A percentile compares a stretch with the other conserved stretches of the same genome.
Conservation (phyloP, 2,113 vertebrate genomes). For the Neotragus pygmaeus region DNA sequence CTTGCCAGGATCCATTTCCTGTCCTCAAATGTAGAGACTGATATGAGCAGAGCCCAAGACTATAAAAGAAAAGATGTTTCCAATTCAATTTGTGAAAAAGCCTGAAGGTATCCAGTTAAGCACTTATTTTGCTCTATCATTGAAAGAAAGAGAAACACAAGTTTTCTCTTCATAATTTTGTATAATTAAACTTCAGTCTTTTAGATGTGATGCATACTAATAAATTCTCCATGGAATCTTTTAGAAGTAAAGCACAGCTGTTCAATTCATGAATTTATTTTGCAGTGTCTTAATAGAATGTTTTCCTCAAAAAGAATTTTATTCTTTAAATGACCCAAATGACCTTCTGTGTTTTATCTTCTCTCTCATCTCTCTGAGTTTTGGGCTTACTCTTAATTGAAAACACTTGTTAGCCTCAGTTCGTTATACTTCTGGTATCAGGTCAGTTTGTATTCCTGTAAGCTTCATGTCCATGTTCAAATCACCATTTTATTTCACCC, state of each 20-base stretch:
- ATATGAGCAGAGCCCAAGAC: not conserved
- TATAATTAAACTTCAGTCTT: constrained; percentile 58
- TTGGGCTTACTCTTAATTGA: not conserved
- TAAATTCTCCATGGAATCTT: constrained; percentile 57
- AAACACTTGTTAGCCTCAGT: not conserved
- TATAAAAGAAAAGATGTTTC: not conserved
- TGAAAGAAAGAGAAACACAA: constrained; percentile 23
- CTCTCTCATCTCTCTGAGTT: not conserved
- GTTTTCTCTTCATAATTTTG: constrained; percentile 50
- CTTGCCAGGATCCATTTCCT: not conserved
- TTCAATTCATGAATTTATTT: constrained; percentile 62
- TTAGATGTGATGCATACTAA: constrained; percentile 60
- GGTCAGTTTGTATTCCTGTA: not conserved
- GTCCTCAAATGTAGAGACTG: not conserved
- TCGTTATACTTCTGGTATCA: not conserved
- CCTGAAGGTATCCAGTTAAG: not conserved
- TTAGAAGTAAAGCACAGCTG: constrained; percentile 60
- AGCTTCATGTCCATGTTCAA: not conserved
- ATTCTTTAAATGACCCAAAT: constrained; percentile 29
- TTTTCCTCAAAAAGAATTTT: constrained; percentile 20
- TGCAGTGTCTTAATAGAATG: constrained; percentile 39
- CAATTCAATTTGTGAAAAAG: not conserved
- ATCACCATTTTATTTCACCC: not conserved
- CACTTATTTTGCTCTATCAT: constrained; percentile 5
- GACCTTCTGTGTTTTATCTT: constrained; percentile 29